A percentile compares a stretch with the other conserved stretches of the same genome.
Conservation (phyloP, 2,113 vertebrate genomes). For the Alces alces region DNA sequence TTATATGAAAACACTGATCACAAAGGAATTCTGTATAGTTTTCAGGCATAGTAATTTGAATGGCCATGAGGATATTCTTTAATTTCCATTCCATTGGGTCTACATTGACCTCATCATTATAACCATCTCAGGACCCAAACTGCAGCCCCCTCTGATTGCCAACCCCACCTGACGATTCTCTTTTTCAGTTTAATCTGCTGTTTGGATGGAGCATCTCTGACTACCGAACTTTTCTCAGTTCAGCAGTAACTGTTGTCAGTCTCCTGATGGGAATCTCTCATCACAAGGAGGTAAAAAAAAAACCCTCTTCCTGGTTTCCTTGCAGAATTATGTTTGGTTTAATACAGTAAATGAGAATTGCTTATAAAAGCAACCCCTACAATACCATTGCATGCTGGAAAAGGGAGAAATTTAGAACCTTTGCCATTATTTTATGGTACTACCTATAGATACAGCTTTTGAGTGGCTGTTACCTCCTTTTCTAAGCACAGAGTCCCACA, state of each 20-base stretch:
- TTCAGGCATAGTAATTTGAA: background rate
- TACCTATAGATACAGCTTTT: background rate
- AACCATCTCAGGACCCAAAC: background rate
- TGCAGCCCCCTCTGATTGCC: too few relatives aligned
- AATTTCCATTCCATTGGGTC: background rate
- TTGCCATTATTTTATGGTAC: background rate
- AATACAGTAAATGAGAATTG: background rate
- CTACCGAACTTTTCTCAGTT: slow-evolving; percentile 62
- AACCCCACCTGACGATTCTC: background rate
- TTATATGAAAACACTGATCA: background rate
- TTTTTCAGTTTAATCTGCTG: slow-evolving; percentile 69
- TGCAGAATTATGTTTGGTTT: background rate
- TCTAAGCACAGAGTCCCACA: background rate
- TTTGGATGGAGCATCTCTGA: slow-evolving; percentile 57
- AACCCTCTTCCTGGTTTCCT: background rate
- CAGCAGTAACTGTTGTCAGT: slow-evolving; percentile 56
- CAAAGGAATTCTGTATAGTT: background rate
- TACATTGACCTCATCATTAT: background rate
- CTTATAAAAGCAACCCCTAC: background rate
- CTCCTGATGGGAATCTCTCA: slow-evolving; percentile 62
- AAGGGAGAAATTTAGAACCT: background rate
- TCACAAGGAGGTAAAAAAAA: slow-evolving; percentile 40
- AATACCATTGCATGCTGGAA: background rate
- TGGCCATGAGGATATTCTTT: background rate
- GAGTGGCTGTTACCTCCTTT: background rate